Evolutionary conservation across 2,888 invertebrate genomes (phyloP).

Genomic region (Paralinhomoeus sp.): DNA sequence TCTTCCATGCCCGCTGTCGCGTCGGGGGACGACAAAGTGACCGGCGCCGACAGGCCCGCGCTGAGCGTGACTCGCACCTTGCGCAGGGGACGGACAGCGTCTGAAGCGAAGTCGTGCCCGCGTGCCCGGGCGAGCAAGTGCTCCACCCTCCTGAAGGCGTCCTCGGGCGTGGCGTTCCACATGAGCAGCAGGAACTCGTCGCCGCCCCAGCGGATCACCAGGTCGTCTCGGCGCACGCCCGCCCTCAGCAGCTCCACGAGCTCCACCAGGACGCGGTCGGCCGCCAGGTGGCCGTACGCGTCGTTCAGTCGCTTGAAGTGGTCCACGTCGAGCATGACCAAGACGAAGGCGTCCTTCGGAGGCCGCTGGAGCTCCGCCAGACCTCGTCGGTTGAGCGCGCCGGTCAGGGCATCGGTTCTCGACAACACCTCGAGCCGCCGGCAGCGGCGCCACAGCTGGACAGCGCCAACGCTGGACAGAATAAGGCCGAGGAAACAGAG

Average conservation of each 20-base stretch:
- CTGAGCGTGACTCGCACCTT: too few species aligned
- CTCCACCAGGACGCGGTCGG: not conserved
- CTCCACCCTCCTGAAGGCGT: not conserved
- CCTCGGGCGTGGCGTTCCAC: not conserved
- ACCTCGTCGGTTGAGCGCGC: constrained; percentile 1
- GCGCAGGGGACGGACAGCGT: too few species aligned
- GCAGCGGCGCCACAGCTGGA: too few species aligned
- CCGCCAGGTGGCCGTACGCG: constrained; percentile 2
- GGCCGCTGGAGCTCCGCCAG: constrained; percentile 1
- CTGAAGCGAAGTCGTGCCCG: too few species aligned
- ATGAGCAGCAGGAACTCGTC: constrained; percentile 2
- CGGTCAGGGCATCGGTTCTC: constrained; percentile 3
- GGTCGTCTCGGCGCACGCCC: not conserved
- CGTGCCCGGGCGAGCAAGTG: constrained; percentile 1
- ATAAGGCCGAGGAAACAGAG: too few species aligned
- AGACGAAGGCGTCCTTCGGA: not conserved
- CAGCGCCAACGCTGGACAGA: too few species aligned
- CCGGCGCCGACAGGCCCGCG: too few species aligned
- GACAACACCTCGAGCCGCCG: too few species aligned
- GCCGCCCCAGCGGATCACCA: constrained; percentile 3
- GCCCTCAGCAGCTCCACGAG: constrained; percentile 1
- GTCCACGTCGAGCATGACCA: constrained; percentile 2
- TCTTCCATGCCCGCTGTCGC: too few species aligned
- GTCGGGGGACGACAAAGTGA: too few species aligned
- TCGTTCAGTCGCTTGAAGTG: constrained; percentile 3